Evolutionary conservation across 2,797 vertebrate genomes (phyloP).

Genomic region (Cossypha heuglini): DNA sequence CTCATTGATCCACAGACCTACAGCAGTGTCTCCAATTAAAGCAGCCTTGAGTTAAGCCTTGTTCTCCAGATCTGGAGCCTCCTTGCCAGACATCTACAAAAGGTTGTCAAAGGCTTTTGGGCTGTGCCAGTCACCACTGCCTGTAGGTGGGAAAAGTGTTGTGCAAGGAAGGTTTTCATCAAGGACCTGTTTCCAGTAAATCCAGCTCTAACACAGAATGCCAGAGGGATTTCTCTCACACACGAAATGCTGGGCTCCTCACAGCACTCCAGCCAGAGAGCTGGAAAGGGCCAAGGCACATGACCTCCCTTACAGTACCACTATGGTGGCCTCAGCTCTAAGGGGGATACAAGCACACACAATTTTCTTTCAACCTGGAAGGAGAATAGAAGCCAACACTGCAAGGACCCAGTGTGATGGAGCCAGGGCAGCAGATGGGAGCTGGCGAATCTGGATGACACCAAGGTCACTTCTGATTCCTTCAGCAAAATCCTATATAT

Average conservation of each 20-base stretch:
- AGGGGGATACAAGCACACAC: neutral
- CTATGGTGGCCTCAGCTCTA: fast-evolving
- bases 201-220: neutral
- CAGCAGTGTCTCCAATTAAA: neutral
- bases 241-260: neutral
- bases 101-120: neutral
- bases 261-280: neutral
- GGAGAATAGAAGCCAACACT: neutral
- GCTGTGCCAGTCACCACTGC: neutral
- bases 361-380: neutral
- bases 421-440: neutral
- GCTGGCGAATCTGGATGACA: neutral
- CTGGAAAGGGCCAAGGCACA: neutral
- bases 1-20: neutral
- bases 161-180: conserved; percentile 8
- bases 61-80: neutral
- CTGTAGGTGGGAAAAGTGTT: neutral
- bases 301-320: neutral
- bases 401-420: neutral
- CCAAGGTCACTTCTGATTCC: neutral
- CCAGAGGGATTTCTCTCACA: neutral
- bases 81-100: neutral
- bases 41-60: neutral
- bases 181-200: conserved; percentile 19
- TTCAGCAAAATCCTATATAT: neutral